Percentiles rank a stretch among this genome's conserved stretches.
Conservation (phyloP, 1,140 invertebrate species). For the Drosophila kurseongensis region DNA sequence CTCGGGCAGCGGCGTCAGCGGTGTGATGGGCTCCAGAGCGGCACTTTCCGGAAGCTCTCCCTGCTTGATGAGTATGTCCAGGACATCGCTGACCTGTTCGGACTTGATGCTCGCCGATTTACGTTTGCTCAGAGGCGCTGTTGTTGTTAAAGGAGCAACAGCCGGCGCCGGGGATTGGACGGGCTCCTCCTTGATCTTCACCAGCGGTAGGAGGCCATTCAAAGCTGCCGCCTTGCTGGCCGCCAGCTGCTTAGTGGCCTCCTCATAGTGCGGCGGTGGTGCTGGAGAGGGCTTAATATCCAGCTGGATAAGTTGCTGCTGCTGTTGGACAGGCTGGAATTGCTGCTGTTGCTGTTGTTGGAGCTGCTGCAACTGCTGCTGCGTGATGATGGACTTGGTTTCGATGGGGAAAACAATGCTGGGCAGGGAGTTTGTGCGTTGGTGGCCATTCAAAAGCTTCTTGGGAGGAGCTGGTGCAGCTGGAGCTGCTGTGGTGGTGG, state of each 20-base stretch:
- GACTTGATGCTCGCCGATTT: constrained; percentile 88
- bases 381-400: constrained; percentile 72
- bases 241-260: constrained; percentile 88
- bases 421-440: constrained; percentile 77
- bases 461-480: constrained; percentile 42
- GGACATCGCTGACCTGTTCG: constrained; percentile 96
- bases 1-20: constrained; percentile 81
- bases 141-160: constrained; percentile 2
- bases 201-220: constrained; percentile 49
- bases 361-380: constrained; percentile 69
- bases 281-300: constrained; percentile 84
- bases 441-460: constrained; percentile 80
- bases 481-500: constrained; percentile 44
- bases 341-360: constrained; percentile 61
- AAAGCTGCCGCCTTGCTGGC: constrained; percentile 75
- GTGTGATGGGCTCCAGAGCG: constrained; percentile 90
- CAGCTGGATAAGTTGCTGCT: constrained; percentile 77
- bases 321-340: constrained; percentile 53
- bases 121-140: constrained; percentile 54
- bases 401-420: constrained; percentile 81
- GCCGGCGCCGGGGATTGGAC: constrained; percentile 28
- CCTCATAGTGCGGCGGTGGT: constrained; percentile 88
- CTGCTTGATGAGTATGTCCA: constrained; percentile 97
- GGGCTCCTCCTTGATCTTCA: constrained; percentile 81
- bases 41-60: constrained; percentile 96